Conservation (phyloP, 2,113 vertebrate species). For the Passer montanus region DNA sequence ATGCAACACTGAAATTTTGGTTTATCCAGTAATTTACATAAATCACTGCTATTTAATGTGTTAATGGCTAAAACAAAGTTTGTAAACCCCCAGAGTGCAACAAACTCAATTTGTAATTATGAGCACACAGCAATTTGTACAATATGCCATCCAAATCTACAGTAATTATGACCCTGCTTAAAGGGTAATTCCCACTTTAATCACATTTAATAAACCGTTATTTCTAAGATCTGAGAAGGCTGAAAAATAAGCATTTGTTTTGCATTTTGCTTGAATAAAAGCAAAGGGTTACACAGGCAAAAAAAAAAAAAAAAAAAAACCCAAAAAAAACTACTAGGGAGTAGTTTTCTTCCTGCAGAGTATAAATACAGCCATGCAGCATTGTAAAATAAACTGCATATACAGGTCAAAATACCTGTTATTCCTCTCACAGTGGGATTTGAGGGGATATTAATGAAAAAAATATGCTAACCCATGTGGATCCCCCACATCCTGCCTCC, state of each 20-base stretch:
- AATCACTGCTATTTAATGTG: slow-evolving; percentile 50
- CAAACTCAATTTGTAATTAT: slow-evolving; percentile 59
- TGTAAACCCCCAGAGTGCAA: slow-evolving; percentile 57
- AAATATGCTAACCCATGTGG: neutral
- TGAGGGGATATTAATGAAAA: neutral
- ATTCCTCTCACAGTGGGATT: neutral
- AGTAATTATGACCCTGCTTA: slow-evolving; percentile 59
- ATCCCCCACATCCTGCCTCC: neutral
- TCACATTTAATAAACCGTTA: slow-evolving; percentile 18
- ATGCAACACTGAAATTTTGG: neutral
- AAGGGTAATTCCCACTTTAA: slow-evolving; percentile 61
- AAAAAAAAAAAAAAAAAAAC: neutral
- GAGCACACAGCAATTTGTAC: slow-evolving; percentile 46
- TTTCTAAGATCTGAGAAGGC: neutral
- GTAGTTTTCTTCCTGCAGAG: neutral
- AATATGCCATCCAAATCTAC: slow-evolving; percentile 34
- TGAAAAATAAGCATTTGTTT: slow-evolving; percentile 6
- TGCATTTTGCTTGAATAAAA: slow-evolving; percentile 15
- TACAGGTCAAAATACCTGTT: neutral
- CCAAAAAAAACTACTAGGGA: neutral
- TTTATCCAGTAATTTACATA: slow-evolving; percentile 36
- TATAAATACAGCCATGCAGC: neutral
- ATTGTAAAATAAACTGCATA: neutral
- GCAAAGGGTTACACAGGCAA: neutral
- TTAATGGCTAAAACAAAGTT: slow-evolving; percentile 59